Evolutionary conservation across 2,888 invertebrate species (phyloP), one percentile per base, ranked within the genome.

Genomic region (Taphrorychus bicolor): DNA sequence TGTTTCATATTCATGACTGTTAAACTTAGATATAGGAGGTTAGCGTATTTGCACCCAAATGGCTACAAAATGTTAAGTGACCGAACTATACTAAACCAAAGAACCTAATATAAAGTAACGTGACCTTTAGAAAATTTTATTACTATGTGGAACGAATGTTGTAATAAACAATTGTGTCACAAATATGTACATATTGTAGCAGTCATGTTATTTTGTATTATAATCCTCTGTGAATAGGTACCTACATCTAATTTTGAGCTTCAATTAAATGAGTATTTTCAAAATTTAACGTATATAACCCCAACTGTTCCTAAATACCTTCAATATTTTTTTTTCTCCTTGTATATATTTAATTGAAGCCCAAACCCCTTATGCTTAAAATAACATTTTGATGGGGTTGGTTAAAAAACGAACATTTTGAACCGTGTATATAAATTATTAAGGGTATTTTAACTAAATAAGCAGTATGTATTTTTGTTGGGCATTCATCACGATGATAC

Each of bases 81-180:
- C 76, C 74, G 57, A 75, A 79, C 79, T 78, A 78, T 76, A 77
- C 75, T 76, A 79, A 79, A 79, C 79, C 79, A 79, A 79, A 79
- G 79, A 79, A 76, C 73, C 72, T 77, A 76, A 76, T 76, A 75
- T 74, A 73, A 75, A 75, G 76, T 76, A 75, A 76, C 76, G 73
- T 69, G 69, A 59, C 19, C 41, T 62, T 32, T 45, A 18, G 23
- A 71, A 70, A 58, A 73, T 23, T 22, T 54, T 3, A 57, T 21
- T 52, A 52, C 19, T 51, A n/a, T 17, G 51, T 51, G 32, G 11
- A 22, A 5, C 52, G 14, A 19, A 52, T 21, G 22, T 52, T 21
- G 52, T 52, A 52, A 45, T 45, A n/a, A n/a, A 45, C 16, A 17
- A 17, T 45, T 45, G 7, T 17, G 45, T 45, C 45, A 7, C 18